Base-by-base conservation (phyloP, 2,797 vertebrate species). In the Thunnus albacares region DNA sequence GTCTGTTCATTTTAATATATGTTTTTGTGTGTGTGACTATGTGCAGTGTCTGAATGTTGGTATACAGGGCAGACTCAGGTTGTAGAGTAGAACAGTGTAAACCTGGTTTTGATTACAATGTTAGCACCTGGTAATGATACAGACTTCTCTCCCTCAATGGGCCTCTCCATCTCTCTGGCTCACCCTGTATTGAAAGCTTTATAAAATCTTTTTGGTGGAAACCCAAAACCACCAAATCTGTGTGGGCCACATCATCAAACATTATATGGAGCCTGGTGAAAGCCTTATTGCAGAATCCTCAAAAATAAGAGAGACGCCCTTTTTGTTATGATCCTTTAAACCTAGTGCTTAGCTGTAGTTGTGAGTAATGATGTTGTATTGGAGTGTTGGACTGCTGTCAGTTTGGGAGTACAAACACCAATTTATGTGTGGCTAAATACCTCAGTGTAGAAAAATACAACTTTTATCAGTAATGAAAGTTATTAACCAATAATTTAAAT, bases 71-170 rank as follows among this genome's bases (percentile, higher is more conserved):
- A 83, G 63, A 81, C 71, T 82, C 91, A 93, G 89, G 90, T 92
- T 79, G 85, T n/a, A 26, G 57, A 77, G 30, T 24, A 33, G 35
- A 67, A 70, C 57, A 51, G 38, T 8, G 26, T 35, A 81, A 85
- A 90, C 75, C 91, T 94, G 93, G 77, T 79, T 90, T 47, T 90
- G 79, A 92, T 94, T 94, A 93, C 81, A 82, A 57, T 71, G 56
- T 51, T 69, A 86, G 76, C 70, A 68, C 75, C 80, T 82, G 70
- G 74, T 89, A 89, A 89, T 80, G 79, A 90, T 82, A 88, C 71
- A 81, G 84, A 85, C 75, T 74, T 79, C 72, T 88, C 66, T 88
- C 60, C 82, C 81, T 70, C 78, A 75, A 33, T 3, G 77, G 91
- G 88, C 84, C 87, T 83, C 90, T 82, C 79, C 65, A 68, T 85